Evolutionary conservation across 2,797 vertebrate species (phyloP), one percentile per base, ranked within the genome.

Genomic region (Poecilia gillii): DNA sequence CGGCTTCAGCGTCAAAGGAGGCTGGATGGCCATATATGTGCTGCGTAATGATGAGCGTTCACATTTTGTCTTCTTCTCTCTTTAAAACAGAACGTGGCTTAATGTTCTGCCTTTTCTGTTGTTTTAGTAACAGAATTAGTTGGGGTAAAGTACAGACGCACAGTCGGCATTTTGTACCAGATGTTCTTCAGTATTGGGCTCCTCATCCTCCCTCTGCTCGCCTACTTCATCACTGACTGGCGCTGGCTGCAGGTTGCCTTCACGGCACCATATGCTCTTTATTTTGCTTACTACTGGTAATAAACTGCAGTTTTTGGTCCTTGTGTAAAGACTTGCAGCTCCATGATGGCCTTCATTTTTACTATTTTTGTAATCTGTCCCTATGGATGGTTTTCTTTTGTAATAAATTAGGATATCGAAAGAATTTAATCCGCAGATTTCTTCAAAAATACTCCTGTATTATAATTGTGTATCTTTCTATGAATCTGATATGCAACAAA

Each of bases 271-370:
- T 99, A 97, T 94, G 93, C 97, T 82, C 28, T 97, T 91, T 99
- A 98, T 90, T 92, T 99, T 80, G 87, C 95, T 43, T 99, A 98
- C 85, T 99, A 98, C 91, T 98, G 98, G 98, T 99, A 62, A 96
- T 18, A 64, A 64, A 62, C 11, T 12, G 6, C 7, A 16, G 8
- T 3, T 20, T 23, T 45, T 45, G 14, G 28, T 13, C 36, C 16
- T 73, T 18, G 6, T 12, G 14, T 47, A n/a, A 18, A 31, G 1
- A 31, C 71, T 28, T 47, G 9, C 12, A 62, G 31, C 6, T 64
- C 16, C 18, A 18, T 7, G 31, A 64, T 47, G 25, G 53, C 25
- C 25, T n/a, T n/a, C 53, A 55, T 23, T 51, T 51, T 53, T 25
- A 59, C 28, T 59, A 57, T 57, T 57, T 57, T 31, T 59, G 1